Base-by-base conservation (phyloP, 1,140 invertebrate species). In the Dendroctonus ponderosae region DNA sequence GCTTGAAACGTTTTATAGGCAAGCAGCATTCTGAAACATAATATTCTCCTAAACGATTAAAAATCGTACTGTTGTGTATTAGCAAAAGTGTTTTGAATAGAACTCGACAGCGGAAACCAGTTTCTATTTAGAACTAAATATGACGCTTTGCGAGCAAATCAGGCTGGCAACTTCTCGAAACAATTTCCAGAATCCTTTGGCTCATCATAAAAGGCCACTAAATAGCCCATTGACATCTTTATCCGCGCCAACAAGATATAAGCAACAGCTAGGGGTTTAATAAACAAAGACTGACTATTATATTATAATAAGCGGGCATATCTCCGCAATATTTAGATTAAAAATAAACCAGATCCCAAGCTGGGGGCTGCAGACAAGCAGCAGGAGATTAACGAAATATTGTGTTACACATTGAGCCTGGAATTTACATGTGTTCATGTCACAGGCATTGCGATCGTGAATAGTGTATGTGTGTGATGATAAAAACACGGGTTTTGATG, bases 321-420 rank as follows among this genome's bases (percentile, higher is more conserved):
- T 46, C 12, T 43, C 50, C 15, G 44, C 39, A 44, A 49, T 67
- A 61, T 67, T 67, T 61, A 60, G 43, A 65, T 64, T 65, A 58
- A 70, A 70, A 70, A 70, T 70, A 67, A 70, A 70, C 69, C 56
- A 62, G 62, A 65, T 65, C 60, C 69, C 44, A 70, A 72, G 71
- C 72, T 66, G 72, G 71, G 69, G 70, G 72, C 69, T 69, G 69
- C 43, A 61, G 65, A 67, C 65, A 48, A 70, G 48, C 69, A 67
- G 72, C 70, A 66, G 72, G 72, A 74, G 72, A 74, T 70, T 70
- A 74, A 72, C 68, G 71, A 74, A 74, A 74, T 74, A 74, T 74
- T 71, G 56, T 74, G 70, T 74, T 74, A 74, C 72, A 67, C 65
- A 67, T 59, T 52, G 42, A 64, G 56, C 15, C 68, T 68, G 67